Base-by-base conservation (phyloP, 2,888 invertebrate genomes). In the Parthenolecanium corni region DNA sequence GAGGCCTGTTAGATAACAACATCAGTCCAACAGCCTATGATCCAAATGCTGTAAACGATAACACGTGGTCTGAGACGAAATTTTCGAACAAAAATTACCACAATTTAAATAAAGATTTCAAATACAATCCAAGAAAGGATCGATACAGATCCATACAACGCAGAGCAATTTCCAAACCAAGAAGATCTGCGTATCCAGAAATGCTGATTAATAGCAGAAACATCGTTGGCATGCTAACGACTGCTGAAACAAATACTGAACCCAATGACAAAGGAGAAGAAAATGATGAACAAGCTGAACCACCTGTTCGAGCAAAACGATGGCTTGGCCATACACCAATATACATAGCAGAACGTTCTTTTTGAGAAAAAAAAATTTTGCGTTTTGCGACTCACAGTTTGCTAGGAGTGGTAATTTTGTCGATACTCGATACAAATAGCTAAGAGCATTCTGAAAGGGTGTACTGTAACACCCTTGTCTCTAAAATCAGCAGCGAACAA, bases 41-140 rank as follows among this genome's bases (percentile, higher is more conserved):
- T 31, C 40, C 53, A 1, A 58, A 20, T 1, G 49, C 49, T 12
- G 21, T 38, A 1, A 47, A 46, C 49, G 49, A 49, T 5, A 47
- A 47, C 20, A 12, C 23, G n/a, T 58, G 58, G 58, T 51, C 58
- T 14, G 58, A 58, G 23, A 49, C 36, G 20, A 47, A 58, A 47
- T 31, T 36, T 3, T 16, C 23, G 5, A 58, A 49, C 38, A 58
- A 49, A 24, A 47, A 47, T 36, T 38, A 49, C 38, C 20, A 47
- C 2, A 25, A 24, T 38, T 11, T 3, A n/a, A 44, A 31, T 14
- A 52, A 58, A 49, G 49, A 49, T 3, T 16, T 49, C 5, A 38
- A 38, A 14, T 49, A 58, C 23, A 16, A 36, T 9, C 58, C 58
- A 2, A 18, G 58, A 31, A 58, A 58, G 21, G 58, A 58, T 31